Percentiles rank a stretch among this genome's conserved stretches.
Conservation (phyloP, 2,888 invertebrate species). For the Piscicola geometra region DNA sequence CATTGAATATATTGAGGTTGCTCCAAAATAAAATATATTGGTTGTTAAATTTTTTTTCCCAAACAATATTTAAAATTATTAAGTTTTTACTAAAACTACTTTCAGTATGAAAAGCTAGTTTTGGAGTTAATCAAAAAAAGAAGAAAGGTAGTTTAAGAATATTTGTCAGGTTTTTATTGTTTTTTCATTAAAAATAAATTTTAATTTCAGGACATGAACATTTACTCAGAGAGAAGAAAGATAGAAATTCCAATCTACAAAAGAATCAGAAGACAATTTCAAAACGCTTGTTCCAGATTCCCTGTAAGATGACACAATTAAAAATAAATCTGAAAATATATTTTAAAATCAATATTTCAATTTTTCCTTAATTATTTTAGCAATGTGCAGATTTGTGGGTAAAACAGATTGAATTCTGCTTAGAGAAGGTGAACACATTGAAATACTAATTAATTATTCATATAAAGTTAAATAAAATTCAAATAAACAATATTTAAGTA, state of each 20-base stretch:
- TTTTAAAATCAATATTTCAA: not conserved
- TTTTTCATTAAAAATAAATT: not conserved
- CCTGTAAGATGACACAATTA: constrained; percentile 37
- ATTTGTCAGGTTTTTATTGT: not conserved
- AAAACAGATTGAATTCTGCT: constrained; percentile 74
- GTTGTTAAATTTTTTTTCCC: constrained; percentile 1
- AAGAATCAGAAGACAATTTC: constrained; percentile 67
- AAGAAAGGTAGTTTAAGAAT: constrained; percentile 56
- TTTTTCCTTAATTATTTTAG: constrained; percentile 58
- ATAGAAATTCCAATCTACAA: constrained; percentile 68
- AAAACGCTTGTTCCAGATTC: constrained; percentile 39
- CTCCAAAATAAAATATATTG: not conserved
- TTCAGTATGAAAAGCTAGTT: constrained; percentile 66
- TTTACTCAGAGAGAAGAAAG: constrained; percentile 64
- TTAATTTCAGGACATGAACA: constrained; percentile 51
- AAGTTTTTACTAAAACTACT: too few species aligned
- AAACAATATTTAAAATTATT: not conserved
- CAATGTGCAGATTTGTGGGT: constrained; percentile 72
- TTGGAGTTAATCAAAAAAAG: constrained; percentile 65
- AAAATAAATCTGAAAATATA: constrained; percentile 2
- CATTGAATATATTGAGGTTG: constrained; percentile 56
- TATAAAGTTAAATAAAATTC: too few species aligned
- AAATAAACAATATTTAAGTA: too few species aligned
- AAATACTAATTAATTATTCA: not conserved
- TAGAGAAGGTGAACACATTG: constrained; percentile 61